A percentile compares a stretch with the other conserved stretches of the same genome.
Conservation (phyloP, 2,113 vertebrate species). For the Oriolus oriolus region DNA sequence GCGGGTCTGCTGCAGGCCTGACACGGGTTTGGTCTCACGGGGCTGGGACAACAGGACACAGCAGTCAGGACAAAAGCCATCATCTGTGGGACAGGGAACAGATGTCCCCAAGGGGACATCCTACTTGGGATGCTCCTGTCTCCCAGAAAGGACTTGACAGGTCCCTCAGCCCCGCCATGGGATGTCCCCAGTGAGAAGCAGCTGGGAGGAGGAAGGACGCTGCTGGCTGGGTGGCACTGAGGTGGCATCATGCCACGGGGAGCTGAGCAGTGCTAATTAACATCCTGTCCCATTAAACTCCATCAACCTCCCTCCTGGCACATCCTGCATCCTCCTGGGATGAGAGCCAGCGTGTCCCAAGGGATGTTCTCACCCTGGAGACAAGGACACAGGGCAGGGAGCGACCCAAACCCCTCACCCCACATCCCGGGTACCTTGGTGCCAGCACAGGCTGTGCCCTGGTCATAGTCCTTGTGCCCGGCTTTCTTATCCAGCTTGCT, state of each 20-base stretch:
- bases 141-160: background rate
- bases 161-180: background rate
- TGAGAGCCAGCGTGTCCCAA: background rate
- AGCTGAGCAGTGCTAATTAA: background rate
- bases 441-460: constrained; percentile 78
- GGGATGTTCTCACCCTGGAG: background rate
- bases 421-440: constrained; percentile 76
- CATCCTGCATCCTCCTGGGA: background rate
- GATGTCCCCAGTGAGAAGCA: background rate
- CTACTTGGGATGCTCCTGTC: background rate
- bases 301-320: background rate
- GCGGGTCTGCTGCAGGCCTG: background rate
- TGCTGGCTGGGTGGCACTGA: background rate
- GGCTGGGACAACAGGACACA: background rate
- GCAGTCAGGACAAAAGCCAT: background rate
- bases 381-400: background rate
- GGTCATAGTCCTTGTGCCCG: constrained; percentile 79
- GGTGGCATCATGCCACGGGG: background rate
- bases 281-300: background rate
- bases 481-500: constrained; percentile 89
- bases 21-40: background rate
- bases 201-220: background rate
- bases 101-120: background rate
- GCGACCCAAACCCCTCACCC: background rate
- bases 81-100: background rate